Evolutionary conservation across 2,113 vertebrate species (phyloP), one percentile per base, ranked within the genome.

Genomic region (Pelobates fuscus): DNA sequence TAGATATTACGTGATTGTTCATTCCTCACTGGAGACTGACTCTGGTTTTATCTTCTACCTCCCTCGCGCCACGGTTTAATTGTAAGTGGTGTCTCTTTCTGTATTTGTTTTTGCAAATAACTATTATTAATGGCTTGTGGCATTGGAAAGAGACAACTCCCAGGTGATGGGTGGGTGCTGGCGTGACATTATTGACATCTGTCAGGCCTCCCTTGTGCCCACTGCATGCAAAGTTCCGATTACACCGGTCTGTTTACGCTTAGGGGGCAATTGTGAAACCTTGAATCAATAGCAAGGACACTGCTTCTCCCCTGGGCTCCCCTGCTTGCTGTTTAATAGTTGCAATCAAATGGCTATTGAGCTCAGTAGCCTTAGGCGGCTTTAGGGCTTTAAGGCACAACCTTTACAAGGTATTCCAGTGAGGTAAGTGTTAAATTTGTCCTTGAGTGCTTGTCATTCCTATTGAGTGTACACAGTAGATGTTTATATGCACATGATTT

Each of bases 31-130:
- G n/a, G n/a, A n/a, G n/a, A n/a, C n/a, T n/a, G n/a, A n/a, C n/a
- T n/a, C n/a, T n/a, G n/a, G n/a, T n/a, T n/a, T n/a, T n/a, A n/a
- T n/a, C n/a, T n/a, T 17, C 11, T 15, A 7, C 15, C 10, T n/a
- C 71, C 52, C 62, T 67, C 8, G 8, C 18, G 14, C 64, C 23
- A 21, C 5, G 37, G 0, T 67, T 46, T 76, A 67, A 67, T 67
- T 76, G 41, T 44, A 60, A 37, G 52, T 44, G 30, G 61, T 11
- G 2, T 18, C 23, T 67, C 44, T 21, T 59, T 55, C 32, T 44
- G 24, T 76, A 60, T 76, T 76, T 67, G 72, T 75, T 75, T 75
- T 66, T 75, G 72, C 54, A 75, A 67, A 67, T 75, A 75, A 67
- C 64, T 67, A 37, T 62, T 55, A 59, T 67, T 59, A 76, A 60